A percentile compares a stretch with the other conserved stretches of the same genome.
Conservation (phyloP, 2,888 invertebrate species). For the Corbicula japonica region DNA sequence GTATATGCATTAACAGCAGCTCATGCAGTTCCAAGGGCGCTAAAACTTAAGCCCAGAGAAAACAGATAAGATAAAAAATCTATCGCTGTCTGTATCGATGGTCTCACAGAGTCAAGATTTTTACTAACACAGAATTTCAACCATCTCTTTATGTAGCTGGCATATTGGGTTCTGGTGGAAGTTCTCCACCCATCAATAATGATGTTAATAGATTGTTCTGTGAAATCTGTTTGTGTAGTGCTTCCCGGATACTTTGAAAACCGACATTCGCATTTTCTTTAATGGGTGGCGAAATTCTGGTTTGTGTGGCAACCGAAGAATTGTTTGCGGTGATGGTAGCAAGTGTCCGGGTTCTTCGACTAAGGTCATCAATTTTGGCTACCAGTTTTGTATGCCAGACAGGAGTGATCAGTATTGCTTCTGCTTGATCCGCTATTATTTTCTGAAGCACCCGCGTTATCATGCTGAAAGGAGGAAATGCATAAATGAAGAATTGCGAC, state of each 20-base stretch:
- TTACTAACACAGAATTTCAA: slow-evolving; percentile 7
- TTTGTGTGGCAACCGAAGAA: no score
- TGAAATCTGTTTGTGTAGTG: no score
- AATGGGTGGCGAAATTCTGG: no score
- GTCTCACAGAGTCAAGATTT: neutral
- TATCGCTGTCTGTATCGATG: neutral
- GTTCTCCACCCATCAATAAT: no score
- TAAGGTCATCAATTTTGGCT: slow-evolving; percentile 8
- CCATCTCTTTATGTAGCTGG: slow-evolving; percentile 2
- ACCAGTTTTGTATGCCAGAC: slow-evolving; percentile 36
- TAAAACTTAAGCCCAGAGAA: slow-evolving; percentile 5
- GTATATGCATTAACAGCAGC: neutral
- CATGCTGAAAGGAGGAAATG: slow-evolving; percentile 55
- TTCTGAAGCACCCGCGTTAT: slow-evolving; percentile 35
- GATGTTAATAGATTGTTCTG: no score
- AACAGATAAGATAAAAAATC: slow-evolving; percentile 1
- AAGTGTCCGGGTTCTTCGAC: slow-evolving; percentile 4
- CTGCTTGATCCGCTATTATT: slow-evolving; percentile 12
- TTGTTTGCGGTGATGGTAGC: no score
- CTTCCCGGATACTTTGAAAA: no score
- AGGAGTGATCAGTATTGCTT: slow-evolving; percentile 34
- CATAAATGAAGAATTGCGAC: neutral
- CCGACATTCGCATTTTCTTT: no score
- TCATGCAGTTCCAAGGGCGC: neutral
- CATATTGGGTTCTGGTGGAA: neutral